Evolutionary conservation across 2,888 invertebrate species (phyloP).

Genomic region (Acleris laterana): DNA sequence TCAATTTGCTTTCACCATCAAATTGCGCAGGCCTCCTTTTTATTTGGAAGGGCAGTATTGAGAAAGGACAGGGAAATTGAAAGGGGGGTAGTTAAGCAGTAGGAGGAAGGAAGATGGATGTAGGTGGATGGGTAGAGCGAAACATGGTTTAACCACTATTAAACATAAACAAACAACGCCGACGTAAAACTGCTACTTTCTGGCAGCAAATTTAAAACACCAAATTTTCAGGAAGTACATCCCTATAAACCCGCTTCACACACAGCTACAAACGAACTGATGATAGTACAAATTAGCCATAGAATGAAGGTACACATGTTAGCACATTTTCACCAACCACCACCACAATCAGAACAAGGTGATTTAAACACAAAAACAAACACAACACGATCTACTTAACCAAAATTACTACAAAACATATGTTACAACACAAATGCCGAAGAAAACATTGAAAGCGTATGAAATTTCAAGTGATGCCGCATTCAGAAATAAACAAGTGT

Average conservation of each 20-base stretch:
- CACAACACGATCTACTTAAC: slow-evolving; percentile 40
- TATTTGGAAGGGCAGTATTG: no score
- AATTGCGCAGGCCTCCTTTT: no score
- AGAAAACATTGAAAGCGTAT: slow-evolving; percentile 42
- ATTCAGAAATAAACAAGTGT: slow-evolving; percentile 36
- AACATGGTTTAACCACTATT: no score
- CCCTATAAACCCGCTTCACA: neutral
- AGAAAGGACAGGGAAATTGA: no score
- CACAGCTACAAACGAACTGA: slow-evolving; percentile 43
- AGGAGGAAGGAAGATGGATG: no score
- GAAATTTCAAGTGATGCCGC: slow-evolving; percentile 36
- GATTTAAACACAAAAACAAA: slow-evolving; percentile 45
- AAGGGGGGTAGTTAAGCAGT: no score
- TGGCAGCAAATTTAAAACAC: no score
- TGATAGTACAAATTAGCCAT: slow-evolving; percentile 81
- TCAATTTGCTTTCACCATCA: no score
- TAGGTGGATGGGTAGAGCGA: no score
- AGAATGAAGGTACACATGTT: slow-evolving; percentile 79
- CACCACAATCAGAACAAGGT: slow-evolving; percentile 68
- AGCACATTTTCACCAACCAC: slow-evolving; percentile 85
- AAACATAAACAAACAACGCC: no score
- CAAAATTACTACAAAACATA: slow-evolving; percentile 42
- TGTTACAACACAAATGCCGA: slow-evolving; percentile 9
- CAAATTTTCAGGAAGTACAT: neutral
- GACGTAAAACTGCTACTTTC: no score